phyloP scores from a whole-genome alignment of 2,113 vertebrate species.

The human region DNA sequence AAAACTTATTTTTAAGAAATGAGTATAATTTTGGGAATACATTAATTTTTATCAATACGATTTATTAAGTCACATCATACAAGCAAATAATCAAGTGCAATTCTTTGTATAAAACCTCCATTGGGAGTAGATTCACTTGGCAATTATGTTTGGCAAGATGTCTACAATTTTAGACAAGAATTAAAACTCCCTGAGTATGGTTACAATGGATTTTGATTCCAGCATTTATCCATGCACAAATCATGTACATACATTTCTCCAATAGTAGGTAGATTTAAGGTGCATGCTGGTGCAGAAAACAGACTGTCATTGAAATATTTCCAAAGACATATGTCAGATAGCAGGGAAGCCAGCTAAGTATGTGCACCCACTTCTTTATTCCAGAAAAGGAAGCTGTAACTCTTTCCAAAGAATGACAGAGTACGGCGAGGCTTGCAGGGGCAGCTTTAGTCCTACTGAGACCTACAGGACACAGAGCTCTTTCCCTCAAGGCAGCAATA shows the following conservation, averaged over 20 bases:
- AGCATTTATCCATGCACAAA: neutral
- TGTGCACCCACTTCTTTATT: neutral
- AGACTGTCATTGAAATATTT: neutral
- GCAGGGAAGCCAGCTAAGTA: neutral
- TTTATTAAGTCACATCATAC: neutral
- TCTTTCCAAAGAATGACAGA: neutral
- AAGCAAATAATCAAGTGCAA: neutral
- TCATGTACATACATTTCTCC: neutral
- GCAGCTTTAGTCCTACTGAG: neutral
- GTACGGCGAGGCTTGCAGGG: neutral
- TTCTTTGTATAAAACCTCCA: neutral
- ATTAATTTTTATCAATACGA: neutral
- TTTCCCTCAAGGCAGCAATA: neutral
- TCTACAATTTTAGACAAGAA: neutral
- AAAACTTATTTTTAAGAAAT: neutral
- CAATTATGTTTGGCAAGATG: neutral
- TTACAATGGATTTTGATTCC: neutral
- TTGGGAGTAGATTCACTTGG: neutral
- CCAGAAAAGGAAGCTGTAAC: neutral
- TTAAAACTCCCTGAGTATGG: neutral
- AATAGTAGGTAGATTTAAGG: neutral
- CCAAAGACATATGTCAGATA: neutral
- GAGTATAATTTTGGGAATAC: neutral
- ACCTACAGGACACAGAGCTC: neutral
- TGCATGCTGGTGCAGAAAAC: neutral